These are phyloP conservation scores for Dolichopus griseipennis DNA, from an alignment of 2,888 invertebrate species.

Conservation along the genomic window DNA sequence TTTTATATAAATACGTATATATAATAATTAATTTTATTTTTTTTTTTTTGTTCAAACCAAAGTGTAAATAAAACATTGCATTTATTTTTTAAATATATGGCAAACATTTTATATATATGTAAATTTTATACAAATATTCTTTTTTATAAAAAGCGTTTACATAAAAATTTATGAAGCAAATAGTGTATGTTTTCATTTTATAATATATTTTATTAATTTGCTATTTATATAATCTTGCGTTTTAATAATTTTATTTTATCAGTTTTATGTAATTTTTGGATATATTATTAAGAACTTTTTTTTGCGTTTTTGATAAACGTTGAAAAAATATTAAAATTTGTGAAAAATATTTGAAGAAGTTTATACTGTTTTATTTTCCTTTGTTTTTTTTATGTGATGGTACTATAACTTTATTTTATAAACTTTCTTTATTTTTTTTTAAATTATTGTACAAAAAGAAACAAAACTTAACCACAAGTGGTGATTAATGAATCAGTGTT, in stretches of 20 bases:
- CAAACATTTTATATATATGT: not conserved
- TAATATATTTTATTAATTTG: not conserved
- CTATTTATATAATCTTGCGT: not conserved
- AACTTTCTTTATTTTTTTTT: not conserved
- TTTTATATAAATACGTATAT: too few relatives aligned
- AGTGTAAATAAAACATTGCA: constrained; percentile 4
- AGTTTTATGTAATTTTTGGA: not conserved
- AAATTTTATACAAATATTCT: not conserved
- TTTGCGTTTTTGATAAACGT: not conserved
- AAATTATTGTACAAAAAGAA: not conserved
- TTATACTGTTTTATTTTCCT: not conserved
- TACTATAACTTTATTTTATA: not conserved
- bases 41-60: not conserved
- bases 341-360: not conserved
- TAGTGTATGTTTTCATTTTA: not conserved
- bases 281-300: not conserved
- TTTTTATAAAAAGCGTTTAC: not conserved
- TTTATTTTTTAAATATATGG: not conserved
- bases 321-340: not conserved
- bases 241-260: not conserved
- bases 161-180: constrained; percentile 3
- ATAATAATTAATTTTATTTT: too few relatives aligned
- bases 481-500: not conserved
- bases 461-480: constrained; percentile 2
- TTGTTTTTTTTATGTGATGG: not conserved